Evolutionary conservation across 2,888 invertebrate genomes (phyloP), one percentile per base, ranked within the genome.

Genomic region (Notocelia uddmanniana): DNA sequence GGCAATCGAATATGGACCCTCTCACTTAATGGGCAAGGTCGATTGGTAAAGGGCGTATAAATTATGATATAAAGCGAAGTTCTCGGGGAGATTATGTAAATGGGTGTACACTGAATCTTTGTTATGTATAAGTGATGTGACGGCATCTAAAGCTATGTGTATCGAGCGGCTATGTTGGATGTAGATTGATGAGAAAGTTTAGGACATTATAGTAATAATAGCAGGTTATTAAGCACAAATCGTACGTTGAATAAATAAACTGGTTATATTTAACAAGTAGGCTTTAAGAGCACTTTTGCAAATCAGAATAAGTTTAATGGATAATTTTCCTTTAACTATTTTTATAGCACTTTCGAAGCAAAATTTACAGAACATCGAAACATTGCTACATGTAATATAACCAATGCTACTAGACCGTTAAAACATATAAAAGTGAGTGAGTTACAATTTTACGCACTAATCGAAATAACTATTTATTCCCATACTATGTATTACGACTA

Each of bases 81-180:
- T 69, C 55, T 45, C 66, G 31, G 71, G 50, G 69, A 67, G 71
- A 71, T 71, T 71, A 71, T 80, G 82, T 69, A 77, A 81, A 82
- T 82, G 73, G 72, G 76, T 74, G 77, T 76, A 77, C 74, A 80
- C 76, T 75, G 78, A 82, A 77, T 82, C 80, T 78, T 77, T 83
- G 83, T 84, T 80, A 82, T 79, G 78, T 78, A 81, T 84, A 82
- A 82, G 80, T 45, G 79, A 71, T 67, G 67, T 60, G 66, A 54
- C 54, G 59, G 41, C 41, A 18, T 60, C n/a, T 62, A 18, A 6
- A 15, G 21, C n/a, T 31, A 18, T 59, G 41, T 15, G 59, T 59
- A 59, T 41, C 41, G 59, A 41, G 41, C 55, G 54, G 8, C 21
- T 23, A 21, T 37, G 19, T 31, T n/a, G 9, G 23, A 41, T n/a